Base-by-base conservation (phyloP, 2,888 invertebrate species). In the Drosophila anceps region DNA sequence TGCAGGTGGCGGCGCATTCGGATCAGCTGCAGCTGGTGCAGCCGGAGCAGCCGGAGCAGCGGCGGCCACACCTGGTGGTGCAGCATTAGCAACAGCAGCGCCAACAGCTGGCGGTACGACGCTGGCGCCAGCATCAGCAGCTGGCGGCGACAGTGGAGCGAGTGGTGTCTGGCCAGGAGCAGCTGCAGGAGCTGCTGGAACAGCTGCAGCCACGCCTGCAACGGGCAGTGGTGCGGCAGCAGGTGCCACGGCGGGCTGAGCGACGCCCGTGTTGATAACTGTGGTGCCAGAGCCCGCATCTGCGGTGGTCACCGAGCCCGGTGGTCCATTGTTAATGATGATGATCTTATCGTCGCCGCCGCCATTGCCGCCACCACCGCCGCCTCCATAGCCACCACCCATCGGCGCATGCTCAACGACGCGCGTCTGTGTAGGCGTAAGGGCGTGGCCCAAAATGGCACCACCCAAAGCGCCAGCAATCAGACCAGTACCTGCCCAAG, bases 291-390 rank as follows among this genome's bases (percentile, higher is more conserved):
- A 71, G 7, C 90, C 91, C 2, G 73, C 83, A 39, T 85, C 88
- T 0, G 80, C 76, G 2, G 92, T 91, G 39, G 92, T 88, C 54
- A 92, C 92, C 9, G 92, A 91, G 9, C 92, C 91, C 0, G 92
- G 92, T 15, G 92, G 92, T 54, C 93, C 93, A 68, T 93, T 92
- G 64, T 93, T 92, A 15, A 92, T 92, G n/a, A 92, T 92, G 5
- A 93, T 92, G 48, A 92, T 91, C 69, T 77, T 89, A 43, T 92
- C 93, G 2, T 92, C 91, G n/a, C 83, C 84, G 7, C 82, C 81
- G 13, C 61, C 59, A 41, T 37, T 58, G 9, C 54, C 65, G 6
- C 69, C 73, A 3, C 73, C 73, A 1, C 88, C 82, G 12, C 71
- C 76, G 1, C 76, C 68, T 4, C 72, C 71, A 24, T 65, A 59